phyloP scores from a whole-genome alignment of 2,888 invertebrate species.

The Physocephala rufipes region DNA sequence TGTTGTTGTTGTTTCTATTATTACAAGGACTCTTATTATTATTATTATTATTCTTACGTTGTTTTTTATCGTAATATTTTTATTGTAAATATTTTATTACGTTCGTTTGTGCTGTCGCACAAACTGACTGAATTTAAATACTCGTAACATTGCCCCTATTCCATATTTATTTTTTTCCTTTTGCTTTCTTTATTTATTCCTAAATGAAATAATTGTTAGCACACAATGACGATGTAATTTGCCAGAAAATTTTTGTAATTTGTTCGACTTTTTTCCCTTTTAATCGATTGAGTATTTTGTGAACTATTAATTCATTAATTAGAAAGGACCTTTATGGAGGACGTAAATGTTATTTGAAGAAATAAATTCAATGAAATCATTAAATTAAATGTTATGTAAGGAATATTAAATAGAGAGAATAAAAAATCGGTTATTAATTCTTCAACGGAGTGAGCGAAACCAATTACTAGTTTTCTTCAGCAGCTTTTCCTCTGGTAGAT shows the following conservation, averaged over 20 bases:
- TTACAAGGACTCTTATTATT: too few relatives aligned
- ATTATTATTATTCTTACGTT: too few relatives aligned
- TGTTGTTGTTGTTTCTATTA: conserved; percentile 13
- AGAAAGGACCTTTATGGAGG: background rate
- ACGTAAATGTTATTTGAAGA: background rate
- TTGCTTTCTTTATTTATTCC: background rate
- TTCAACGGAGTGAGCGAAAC: background rate
- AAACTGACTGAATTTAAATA: background rate
- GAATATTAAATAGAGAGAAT: background rate
- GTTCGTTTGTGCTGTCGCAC: background rate
- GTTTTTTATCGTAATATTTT: too few relatives aligned
- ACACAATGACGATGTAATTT: conserved; percentile 30
- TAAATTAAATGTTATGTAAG: background rate
- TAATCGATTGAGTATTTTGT: background rate
- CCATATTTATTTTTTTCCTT: background rate
- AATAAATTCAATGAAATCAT: background rate
- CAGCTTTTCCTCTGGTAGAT: background rate
- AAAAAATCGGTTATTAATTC: background rate
- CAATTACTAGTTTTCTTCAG: background rate
- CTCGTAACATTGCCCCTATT: too few relatives aligned
- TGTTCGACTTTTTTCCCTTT: background rate
- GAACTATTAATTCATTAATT: background rate
- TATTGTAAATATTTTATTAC: too few relatives aligned
- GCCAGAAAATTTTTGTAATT: conserved; percentile 3
- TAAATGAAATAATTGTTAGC: conserved; percentile 32